Evolutionary conservation across 2,113 vertebrate genomes (phyloP), one percentile per base, ranked within the genome.

Genomic region (Lichenostomus cassidix): DNA sequence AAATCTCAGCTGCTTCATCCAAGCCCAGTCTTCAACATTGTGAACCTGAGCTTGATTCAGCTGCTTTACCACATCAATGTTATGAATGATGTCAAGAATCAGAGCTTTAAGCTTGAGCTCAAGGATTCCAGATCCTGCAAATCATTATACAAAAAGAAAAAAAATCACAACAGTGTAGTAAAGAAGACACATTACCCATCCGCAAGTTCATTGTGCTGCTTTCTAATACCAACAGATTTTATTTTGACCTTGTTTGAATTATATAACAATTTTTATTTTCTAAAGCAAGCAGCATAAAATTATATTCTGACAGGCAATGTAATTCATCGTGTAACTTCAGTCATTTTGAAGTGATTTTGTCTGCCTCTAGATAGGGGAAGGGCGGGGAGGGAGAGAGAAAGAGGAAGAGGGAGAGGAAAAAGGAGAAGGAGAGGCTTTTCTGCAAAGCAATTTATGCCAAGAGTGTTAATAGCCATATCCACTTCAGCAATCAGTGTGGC

Each of bases 1-100:
- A 95, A 99, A 99, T 67, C 99, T 98, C 47, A 99, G 98, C 97
- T 99, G 99, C 77, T 99, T 99, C 95, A 98, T 99, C 99, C 99
- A 99, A 89, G 96, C 94, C 99, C 99, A 99, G 90, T 98, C 98
- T 14, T 99, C 98, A 39, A 74, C 82, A 85, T 46, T 97, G 79
- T 94, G 96, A 88, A 99, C 97, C 49, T 98, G 98, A 49, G 97
- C 98, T 85, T 98, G 97, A 75, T 96, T 98, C 71, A 99, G 97
- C 47, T 99, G 98, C 95, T 98, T 99, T 85, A 99, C 98, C 78
- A 99, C 98, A 92, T 99, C 98, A 94, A 99, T 99, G 96, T 99
- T 99, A 96, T 99, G 99, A 97, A 99, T 99, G 58, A 99, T 98
- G 91, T 99, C 99, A 95, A 99, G 98, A 96, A 99, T 99, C 77